Evolutionary conservation across 2,797 vertebrate genomes (phyloP).

Genomic region (Hippocampus kuda): DNA sequence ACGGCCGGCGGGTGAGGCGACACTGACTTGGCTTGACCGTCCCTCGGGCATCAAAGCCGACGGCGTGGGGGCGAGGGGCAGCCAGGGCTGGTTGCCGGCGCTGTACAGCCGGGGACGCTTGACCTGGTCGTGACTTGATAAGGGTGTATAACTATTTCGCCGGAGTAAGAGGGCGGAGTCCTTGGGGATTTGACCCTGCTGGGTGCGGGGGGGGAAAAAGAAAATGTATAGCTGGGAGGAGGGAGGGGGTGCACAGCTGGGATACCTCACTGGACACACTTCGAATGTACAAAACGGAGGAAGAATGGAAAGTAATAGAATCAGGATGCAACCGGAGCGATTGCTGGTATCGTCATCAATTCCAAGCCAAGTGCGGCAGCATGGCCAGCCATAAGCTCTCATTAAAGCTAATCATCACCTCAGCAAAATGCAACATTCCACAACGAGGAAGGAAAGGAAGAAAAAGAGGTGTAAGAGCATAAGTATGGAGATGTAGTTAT

Average conservation of each 20-base stretch:
- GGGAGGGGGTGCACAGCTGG: background rate
- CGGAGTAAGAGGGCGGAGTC: constrained; percentile 78
- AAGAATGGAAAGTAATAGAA: background rate
- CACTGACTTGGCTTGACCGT: constrained; percentile 80
- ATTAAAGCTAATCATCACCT: background rate
- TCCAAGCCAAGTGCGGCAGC: background rate
- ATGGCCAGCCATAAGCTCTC: background rate
- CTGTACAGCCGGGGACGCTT: constrained; percentile 90
- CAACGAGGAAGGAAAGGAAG: background rate
- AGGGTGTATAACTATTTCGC: constrained; percentile 92
- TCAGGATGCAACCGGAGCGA: background rate
- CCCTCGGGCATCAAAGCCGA: constrained; percentile 75
- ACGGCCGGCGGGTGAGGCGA: constrained; percentile 32
- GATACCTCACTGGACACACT: background rate
- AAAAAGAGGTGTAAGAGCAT: background rate
- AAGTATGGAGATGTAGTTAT: background rate
- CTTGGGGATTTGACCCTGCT: constrained; percentile 71
- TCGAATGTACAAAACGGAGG: background rate
- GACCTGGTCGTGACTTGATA: constrained; percentile 84
- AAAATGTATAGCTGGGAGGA: constrained; percentile 30
- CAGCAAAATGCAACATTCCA: background rate
- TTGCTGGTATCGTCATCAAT: background rate
- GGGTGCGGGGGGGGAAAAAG: constrained; percentile 55
- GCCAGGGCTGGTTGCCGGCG: constrained; percentile 83
- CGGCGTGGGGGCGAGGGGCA: constrained; percentile 71